Evolutionary conservation across 2,113 vertebrate species (phyloP), one percentile per base, ranked within the genome.

Genomic region (Tinamus guttatus): DNA sequence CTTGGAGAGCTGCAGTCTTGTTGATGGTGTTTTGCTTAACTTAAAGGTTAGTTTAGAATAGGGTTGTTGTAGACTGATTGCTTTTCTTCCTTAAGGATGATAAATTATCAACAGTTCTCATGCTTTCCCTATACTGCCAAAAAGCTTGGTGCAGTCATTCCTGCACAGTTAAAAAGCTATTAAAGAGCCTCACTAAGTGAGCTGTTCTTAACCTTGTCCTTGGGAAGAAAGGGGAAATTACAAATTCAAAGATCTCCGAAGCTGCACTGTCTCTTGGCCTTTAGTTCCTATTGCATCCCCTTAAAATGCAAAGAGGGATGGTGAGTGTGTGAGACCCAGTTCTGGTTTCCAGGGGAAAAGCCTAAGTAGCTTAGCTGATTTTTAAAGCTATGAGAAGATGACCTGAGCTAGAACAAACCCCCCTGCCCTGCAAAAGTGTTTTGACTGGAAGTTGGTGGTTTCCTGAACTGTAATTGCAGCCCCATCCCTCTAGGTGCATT

Each of bases 241-340:
- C 27, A 27, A n/a, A 15, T 14, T 19, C 17, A 32, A 82, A 65
- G 63, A 21, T 27, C 5, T 49, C 2, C 0, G 0, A 0, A 28
- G 5, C 85, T 49, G 17, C 2, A 3, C 0, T 0, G 4, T n/a
- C 20, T 59, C 70, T 69, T 71, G 27, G 8, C 75, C 30, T 67
- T 19, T 45, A 41, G 5, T 70, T 91, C 67, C 63, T 93, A 13
- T 8, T 47, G 30, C 22, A 27, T 56, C 34, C 52, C n/a, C 60
- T 76, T 54, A 41, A 69, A 78, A 71, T 24, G 9, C 20, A 58
- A 7, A 21, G 52, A 22, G 25, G 8, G 21, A 21, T 11, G 2
- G 19, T 24, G 51, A 9, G 51, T 12, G 16, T 18, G 52, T 54
- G 51, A 36, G 19, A 20, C 13, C 17, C 9, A 7, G 9, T 63